Evolutionary conservation across 2,888 invertebrate species (phyloP), one percentile per base, ranked within the genome.

Genomic region (Drosophila parthenogenetica): DNA sequence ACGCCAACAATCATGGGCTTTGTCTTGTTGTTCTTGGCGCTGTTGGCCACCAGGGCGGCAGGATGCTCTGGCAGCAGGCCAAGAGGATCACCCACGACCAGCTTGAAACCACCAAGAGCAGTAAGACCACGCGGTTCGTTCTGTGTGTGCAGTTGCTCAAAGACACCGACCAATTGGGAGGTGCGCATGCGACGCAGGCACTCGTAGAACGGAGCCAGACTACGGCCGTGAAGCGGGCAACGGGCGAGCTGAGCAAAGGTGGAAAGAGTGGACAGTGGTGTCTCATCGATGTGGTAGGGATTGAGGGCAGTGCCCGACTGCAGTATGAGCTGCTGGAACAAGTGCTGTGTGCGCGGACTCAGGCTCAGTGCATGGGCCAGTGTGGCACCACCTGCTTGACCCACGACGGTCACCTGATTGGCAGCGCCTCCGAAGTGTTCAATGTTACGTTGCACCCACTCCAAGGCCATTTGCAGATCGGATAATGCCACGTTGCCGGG

Each of bases 401-500:
- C 94, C 46, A 93, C 91, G 3, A 94, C 78, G 0, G 94, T 94
- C 0, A 94, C 92, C 35, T 88, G 87, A 5, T 82, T 76, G 5
- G 93, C 89, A 77, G 93, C 91, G 1, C 94, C 94, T 29, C 94
- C 93, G 70, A 94, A 94, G 40, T 87, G 69, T 2, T 69, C 79
- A 14, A 94, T 93, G 79, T 94, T 89, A 14, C 91, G 89, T 14
- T 93, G 91, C 14, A 94, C 92, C 94, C 94, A 94, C 61, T 93
- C 86, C 40, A 94, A 79, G 0, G 93, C 94, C 77, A 93, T 69
- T 5, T 93, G 88, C 58, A 93, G 91, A 78, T 94, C 94, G 32
- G 93, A 89, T n/a, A 94, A 77, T 0, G 93, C 94, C 61, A 93
- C 93, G 80, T 94, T 94, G 37, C 94, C 94, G 4, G 94, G 93